These are phyloP conservation scores for Plecturocebus donacophilus DNA, from an alignment of 2,113 vertebrate species.

Conservation along the genomic window DNA sequence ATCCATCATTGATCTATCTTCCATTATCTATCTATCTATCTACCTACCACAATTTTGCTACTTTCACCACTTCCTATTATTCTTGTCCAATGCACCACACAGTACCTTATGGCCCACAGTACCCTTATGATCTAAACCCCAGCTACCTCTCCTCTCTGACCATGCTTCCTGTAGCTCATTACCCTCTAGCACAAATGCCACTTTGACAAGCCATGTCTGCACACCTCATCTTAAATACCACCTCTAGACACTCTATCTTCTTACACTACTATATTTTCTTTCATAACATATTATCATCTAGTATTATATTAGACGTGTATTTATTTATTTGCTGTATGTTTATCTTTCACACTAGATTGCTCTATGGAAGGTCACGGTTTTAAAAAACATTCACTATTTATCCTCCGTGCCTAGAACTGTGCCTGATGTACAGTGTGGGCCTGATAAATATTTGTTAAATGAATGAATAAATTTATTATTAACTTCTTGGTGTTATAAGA, in stretches of 20 bases:
- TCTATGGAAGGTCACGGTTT: neutral
- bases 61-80: neutral
- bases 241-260: neutral
- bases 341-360: neutral
- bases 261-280: neutral
- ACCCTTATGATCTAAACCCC: neutral
- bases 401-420: neutral
- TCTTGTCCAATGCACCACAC: neutral
- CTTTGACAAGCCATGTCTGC: neutral
- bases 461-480: neutral
- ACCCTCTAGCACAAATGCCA: neutral
- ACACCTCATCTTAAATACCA: neutral
- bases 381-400: neutral
- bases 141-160: neutral
- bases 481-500: neutral
- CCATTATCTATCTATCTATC: neutral
- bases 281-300: neutral
- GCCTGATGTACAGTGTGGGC: neutral
- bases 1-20: neutral
- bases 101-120: neutral
- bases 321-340: neutral
- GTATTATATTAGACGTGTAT: neutral
- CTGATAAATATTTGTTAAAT: neutral
- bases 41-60: neutral
- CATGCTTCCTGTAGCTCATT: neutral